Base-by-base conservation (phyloP, 2,113 vertebrate species). In the Centropus bengalensis region DNA sequence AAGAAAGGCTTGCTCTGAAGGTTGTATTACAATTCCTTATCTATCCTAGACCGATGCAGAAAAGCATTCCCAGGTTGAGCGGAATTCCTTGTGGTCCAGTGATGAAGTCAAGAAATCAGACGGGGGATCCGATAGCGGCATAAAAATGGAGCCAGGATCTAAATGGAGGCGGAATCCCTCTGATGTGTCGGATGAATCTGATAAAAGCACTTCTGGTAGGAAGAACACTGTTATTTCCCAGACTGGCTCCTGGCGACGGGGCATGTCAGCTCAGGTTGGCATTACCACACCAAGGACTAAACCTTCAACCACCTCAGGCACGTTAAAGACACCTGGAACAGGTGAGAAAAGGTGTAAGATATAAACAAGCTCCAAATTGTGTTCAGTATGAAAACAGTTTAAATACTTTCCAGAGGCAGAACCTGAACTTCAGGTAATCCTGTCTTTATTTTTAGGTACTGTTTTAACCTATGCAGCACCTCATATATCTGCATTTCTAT, bases 201-300 rank as follows among this genome's bases (percentile, higher is more conserved):
- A 99, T 96, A 99, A 99, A 93, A 98, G 99, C 84, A 97, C 98
- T 21, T 99, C 99, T 2, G 98, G 98, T 56, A 98, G 98, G 96
- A 99, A 99, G 97, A 98, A 97, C 58, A 88, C 98, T 4, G 98
- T 98, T 32, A 96, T 99, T 97, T 98, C 99, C 2, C 99, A 99
- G 97, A 99, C 99, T 0, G 99, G 99, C 85, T 99, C 99, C 11
- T 99, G 99, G 99, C 98, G 99, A 94, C 97, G 99, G 68, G 99
- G 99, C 96, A 99, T 99, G 99, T 99, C 98, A 1, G 98, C 99
- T 49, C 99, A 99, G 97, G 99, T 99, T 94, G 99, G 99, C 97
- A 98, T 99, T 97, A 99, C 99, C 13, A 89, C 98, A 63, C 99
- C 99, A 4, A 97, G 99, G 83, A 99, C 99, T 5, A 99, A 99